A percentile compares a stretch with the other conserved stretches of the same genome.
Conservation (phyloP, 53 echinoderm and acorn worm genomes). For the Crossaster papposus region DNA sequence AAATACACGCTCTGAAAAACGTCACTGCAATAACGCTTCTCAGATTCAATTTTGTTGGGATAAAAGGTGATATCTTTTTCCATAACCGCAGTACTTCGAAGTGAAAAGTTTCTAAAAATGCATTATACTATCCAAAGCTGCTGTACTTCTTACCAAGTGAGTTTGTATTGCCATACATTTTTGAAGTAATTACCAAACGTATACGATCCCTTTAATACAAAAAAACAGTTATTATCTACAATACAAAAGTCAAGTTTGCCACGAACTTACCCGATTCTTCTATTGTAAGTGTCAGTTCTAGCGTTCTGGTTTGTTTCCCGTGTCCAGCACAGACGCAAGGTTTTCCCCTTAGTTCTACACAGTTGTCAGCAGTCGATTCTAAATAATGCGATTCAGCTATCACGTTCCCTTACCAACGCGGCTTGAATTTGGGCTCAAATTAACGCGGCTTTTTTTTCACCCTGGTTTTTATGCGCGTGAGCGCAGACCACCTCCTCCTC, state of each 20-base stretch:
- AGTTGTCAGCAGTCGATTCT: not conserved
- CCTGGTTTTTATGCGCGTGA: constrained; percentile 27
- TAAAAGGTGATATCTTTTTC: too few species aligned
- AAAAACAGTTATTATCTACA: not conserved
- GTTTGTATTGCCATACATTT: too few species aligned
- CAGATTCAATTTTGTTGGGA: too few species aligned
- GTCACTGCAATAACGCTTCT: too few species aligned
- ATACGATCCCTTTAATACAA: too few species aligned
- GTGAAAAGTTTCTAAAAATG: too few species aligned
- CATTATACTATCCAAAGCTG: too few species aligned
- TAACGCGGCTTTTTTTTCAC: not conserved
- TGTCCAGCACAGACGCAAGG: not conserved
- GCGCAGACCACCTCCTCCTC: not conserved
- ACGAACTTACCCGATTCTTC: not conserved
- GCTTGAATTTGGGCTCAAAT: constrained; percentile 38
- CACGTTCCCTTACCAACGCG: constrained; percentile 17
- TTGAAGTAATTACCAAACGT: too few species aligned
- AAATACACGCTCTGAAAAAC: too few species aligned
- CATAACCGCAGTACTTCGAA: too few species aligned
- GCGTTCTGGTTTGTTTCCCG: not conserved
- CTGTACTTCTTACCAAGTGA: too few species aligned
- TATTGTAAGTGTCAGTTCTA: not conserved
- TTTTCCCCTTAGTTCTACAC: not conserved
- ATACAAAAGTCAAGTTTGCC: not conserved
- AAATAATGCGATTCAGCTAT: not conserved